phyloP scores from a whole-genome alignment of 1,140 invertebrate genomes.

The Druon quercuslanigerum region DNA sequence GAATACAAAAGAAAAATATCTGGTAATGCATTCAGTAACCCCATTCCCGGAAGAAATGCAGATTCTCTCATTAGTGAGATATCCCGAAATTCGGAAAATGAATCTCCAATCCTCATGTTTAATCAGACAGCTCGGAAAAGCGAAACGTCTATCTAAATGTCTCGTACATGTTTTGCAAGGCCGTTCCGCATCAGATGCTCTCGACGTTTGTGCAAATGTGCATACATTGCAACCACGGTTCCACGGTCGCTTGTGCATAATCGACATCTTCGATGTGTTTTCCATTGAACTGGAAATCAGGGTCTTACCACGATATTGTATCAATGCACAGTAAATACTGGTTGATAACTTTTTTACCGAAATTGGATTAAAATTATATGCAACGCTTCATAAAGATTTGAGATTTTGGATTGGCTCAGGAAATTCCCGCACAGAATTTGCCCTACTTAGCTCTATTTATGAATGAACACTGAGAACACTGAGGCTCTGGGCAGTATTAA shows the following conservation, averaged over 20 bases:
- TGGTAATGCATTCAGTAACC: constrained; percentile 19
- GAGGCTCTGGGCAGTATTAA: too few relatives aligned
- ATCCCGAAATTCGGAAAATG: constrained; percentile 10
- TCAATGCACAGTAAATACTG: background rate
- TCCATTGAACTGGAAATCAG: background rate
- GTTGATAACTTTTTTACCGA: too few relatives aligned
- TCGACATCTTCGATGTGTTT: constrained; percentile 3
- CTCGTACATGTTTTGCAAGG: background rate
- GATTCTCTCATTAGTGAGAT: constrained; percentile 15
- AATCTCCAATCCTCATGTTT: constrained; percentile 4
- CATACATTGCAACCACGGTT: background rate
- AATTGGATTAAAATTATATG: too few relatives aligned
- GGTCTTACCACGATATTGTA: background rate
- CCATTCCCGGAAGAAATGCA: background rate
- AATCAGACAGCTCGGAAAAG: background rate
- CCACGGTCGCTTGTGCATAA: background rate
- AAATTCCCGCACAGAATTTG: too few relatives aligned
- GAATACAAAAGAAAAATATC: background rate
- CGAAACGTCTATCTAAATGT: background rate
- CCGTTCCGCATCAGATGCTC: background rate
- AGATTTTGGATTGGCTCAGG: too few relatives aligned
- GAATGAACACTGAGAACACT: too few relatives aligned
- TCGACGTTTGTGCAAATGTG: background rate
- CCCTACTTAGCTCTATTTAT: too few relatives aligned
- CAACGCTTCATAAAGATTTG: background rate